phyloP scores from a whole-genome alignment of 2,797 vertebrate genomes.

The Cacajao melanocephalus region DNA sequence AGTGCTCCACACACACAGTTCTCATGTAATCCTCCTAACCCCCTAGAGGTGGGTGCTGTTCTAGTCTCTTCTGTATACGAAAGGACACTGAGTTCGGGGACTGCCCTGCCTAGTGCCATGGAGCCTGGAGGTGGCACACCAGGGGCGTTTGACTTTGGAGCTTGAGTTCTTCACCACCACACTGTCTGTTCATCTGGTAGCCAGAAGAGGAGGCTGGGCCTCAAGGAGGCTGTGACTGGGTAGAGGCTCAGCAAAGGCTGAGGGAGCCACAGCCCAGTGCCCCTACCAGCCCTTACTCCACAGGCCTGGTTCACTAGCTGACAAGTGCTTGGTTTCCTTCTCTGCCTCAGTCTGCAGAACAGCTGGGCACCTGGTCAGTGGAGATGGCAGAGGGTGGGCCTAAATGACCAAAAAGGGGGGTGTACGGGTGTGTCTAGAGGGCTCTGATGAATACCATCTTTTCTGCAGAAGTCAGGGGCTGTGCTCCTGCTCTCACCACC shows the following conservation, averaged over 20 bases:
- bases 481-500: neutral
- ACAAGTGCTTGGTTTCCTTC: neutral
- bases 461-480: neutral
- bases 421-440: neutral
- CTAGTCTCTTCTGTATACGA: neutral
- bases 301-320: neutral
- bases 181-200: rapidly evolving
- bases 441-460: neutral
- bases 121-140: neutral
- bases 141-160: neutral
- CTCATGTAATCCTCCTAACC: neutral
- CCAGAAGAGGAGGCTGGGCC: neutral
- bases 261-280: neutral
- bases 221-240: neutral
- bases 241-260: neutral
- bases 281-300: neutral
- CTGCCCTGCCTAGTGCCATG: neutral
- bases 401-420: neutral
- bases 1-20: rapidly evolving
- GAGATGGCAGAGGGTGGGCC: neutral
- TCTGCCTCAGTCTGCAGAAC: neutral
- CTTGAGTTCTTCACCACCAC: neutral
- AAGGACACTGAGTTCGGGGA: neutral
- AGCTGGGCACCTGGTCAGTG: neutral
- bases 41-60: neutral